Percentiles rank a stretch among this genome's conserved stretches.
phyloP scores from a whole-genome alignment of 2,113 vertebrate species.

The Ciconia maguari region DNA sequence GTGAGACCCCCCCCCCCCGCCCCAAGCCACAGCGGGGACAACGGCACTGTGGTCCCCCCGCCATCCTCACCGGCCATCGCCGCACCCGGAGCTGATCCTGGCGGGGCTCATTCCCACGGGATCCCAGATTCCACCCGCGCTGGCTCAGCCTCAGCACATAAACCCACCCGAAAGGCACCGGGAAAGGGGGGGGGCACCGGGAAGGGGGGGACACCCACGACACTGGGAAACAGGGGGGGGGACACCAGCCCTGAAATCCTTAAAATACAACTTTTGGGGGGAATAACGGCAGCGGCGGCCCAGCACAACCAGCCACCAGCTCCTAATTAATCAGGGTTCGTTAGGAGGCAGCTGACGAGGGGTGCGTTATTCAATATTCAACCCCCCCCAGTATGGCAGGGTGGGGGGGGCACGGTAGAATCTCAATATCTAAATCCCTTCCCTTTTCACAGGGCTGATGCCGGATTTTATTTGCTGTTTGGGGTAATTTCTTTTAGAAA shows the following conservation, averaged over 20 bases:
- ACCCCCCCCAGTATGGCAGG: fast-evolving
- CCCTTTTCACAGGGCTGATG: background rate
- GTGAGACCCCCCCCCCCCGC: background rate
- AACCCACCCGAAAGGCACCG: background rate
- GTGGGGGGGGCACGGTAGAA: background rate
- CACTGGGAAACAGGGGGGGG: background rate
- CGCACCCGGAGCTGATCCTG: background rate
- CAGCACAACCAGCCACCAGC: background rate
- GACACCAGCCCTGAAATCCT: background rate
- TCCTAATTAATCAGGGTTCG: background rate
- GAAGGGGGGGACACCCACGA: background rate
- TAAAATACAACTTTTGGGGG: background rate
- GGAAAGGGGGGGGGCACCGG: background rate
- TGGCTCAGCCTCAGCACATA: background rate
- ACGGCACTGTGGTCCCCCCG: background rate
- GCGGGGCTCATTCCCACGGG: background rate
- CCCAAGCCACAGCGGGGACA: background rate
- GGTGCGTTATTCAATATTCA: background rate
- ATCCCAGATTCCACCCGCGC: background rate
- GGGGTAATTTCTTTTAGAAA: background rate
- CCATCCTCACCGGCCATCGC: background rate
- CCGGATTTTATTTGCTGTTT: background rate
- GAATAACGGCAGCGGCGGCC: fast-evolving
- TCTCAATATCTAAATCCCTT: background rate
- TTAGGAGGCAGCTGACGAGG: background rate